Base-by-base conservation (phyloP, 1,140 invertebrate species). In the Colletes latitarsis region DNA sequence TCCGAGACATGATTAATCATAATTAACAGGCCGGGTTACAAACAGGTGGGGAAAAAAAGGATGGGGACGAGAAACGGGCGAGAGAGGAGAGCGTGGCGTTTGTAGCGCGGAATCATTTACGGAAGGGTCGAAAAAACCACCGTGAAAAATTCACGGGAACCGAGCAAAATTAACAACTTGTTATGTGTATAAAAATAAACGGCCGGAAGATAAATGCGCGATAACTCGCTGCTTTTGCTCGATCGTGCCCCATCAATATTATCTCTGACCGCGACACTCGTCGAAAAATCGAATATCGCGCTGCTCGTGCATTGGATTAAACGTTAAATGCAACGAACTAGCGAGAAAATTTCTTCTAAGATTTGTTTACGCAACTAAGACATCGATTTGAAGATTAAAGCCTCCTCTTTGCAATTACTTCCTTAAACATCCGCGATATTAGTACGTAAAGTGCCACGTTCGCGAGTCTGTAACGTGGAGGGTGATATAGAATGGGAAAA, bases 1-100 rank as follows among this genome's bases (percentile, higher is more conserved):
- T 92, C 90, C 92, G 89, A 87, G 90, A 88, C 89, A 90, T 89
- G 88, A 92, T 93, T 92, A 91, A 93, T 93, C 91, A 92, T 92
- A 92, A 92, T 93, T 92, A 92, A 92, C 91, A 91, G 88, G 39
- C 81, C 83, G 81, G 84, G 60, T 85, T 84, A 81, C 82, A 81
- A 87, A 85, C 82, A 55, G n/a, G 8, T 68, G 15, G 30, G 30
- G 80, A 82, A 77, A 82, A 76, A 82, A 76, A 73, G 60, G 80
- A 82, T 76, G 75, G 77, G 68, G 52, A 69, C 6, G 9, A 14
- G 46, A 62, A 41, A 46, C 21, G 17, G 15, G 3, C 19, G 8
- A 5, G 43, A 41, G 17, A 4, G 55, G 68, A 30, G 10, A 14
- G 3, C 43, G 43, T 49, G 17, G 21, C 21, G 60, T 63, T 52